phyloP scores from a whole-genome alignment of 1,140 invertebrate genomes.

The Chionoecetes opilio region DNA sequence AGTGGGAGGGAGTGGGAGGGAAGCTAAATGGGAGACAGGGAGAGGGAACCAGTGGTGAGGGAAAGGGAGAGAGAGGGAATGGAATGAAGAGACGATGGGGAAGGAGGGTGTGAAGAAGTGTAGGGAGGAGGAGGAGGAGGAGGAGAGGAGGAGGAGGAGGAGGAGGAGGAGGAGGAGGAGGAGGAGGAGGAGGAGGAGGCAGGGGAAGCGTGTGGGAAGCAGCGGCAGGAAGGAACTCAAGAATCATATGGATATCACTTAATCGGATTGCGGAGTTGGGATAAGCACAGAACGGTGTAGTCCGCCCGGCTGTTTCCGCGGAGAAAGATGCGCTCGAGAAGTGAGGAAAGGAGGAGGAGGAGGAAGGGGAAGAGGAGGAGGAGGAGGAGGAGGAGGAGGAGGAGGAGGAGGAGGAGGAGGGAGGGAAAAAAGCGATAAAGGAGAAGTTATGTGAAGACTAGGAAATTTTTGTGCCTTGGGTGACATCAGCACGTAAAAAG shows the following conservation, averaged over 20 bases:
- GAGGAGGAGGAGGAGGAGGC: not conserved
- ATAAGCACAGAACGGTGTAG: slow-evolving; percentile 69
- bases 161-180: not conserved
- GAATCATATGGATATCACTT: slow-evolving; percentile 71
- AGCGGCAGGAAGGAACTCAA: slow-evolving; percentile 49
- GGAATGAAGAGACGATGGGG: not conserved
- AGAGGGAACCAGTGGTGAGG: not conserved
- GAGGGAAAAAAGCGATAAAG: not conserved
- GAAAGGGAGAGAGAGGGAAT: not conserved
- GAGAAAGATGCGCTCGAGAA: not conserved
- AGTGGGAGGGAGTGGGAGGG: not conserved
- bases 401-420: not conserved
- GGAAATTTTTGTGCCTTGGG: not conserved
- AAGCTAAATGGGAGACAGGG: not conserved
- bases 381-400: not conserved
- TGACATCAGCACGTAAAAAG: slow-evolving; percentile 18
- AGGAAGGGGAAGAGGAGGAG: not conserved
- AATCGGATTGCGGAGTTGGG: slow-evolving; percentile 66
- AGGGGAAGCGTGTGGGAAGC: slow-evolving; percentile 46
- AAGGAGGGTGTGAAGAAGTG: too few species aligned
- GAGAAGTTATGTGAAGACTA: too few species aligned
- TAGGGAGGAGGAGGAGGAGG: not conserved
- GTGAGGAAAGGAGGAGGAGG: not conserved
- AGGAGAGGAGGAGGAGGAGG: not conserved
- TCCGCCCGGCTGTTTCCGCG: not conserved